Percentiles rank a stretch among this genome's conserved stretches.
Conservation (phyloP, 2,113 vertebrate genomes). For the Crotalus horridus region DNA sequence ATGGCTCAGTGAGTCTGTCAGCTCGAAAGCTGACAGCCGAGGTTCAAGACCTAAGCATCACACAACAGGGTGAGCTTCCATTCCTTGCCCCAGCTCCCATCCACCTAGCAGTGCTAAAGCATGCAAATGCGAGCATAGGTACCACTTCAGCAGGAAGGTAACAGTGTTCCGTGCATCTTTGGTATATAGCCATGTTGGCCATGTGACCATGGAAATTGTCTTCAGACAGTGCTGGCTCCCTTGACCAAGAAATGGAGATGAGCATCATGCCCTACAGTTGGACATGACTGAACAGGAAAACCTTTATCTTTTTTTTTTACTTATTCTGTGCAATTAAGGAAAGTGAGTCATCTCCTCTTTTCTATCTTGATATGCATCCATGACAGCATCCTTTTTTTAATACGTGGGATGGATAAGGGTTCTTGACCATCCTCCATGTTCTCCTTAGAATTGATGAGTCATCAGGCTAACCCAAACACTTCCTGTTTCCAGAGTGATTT, state of each 20-base stretch:
- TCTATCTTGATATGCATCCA: not conserved
- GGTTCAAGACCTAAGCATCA: too few species aligned
- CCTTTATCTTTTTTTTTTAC: not conserved
- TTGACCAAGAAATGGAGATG: not conserved
- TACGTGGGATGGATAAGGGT: not conserved
- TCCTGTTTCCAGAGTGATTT: slow-evolving; percentile 12
- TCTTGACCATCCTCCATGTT: not conserved
- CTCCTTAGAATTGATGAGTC: not conserved
- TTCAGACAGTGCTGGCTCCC: not conserved
- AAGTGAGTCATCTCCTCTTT: not conserved
- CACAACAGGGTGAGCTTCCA: not conserved
- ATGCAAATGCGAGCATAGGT: too few species aligned
- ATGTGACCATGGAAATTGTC: not conserved
- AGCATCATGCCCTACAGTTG: not conserved
- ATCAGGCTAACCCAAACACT: not conserved
- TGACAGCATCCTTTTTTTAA: not conserved
- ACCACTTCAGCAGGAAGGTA: not conserved
- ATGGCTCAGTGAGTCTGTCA: too few species aligned
- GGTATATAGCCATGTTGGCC: not conserved
- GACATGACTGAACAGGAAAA: not conserved
- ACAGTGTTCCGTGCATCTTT: not conserved
- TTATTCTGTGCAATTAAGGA: not conserved
- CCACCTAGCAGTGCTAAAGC: too few species aligned
- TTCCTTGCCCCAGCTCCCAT: not conserved
- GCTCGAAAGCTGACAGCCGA: too few species aligned